These are phyloP conservation scores for Rotaria magnacalcarata DNA, from an alignment of 2,888 invertebrate genomes.

Conservation along the genomic window DNA sequence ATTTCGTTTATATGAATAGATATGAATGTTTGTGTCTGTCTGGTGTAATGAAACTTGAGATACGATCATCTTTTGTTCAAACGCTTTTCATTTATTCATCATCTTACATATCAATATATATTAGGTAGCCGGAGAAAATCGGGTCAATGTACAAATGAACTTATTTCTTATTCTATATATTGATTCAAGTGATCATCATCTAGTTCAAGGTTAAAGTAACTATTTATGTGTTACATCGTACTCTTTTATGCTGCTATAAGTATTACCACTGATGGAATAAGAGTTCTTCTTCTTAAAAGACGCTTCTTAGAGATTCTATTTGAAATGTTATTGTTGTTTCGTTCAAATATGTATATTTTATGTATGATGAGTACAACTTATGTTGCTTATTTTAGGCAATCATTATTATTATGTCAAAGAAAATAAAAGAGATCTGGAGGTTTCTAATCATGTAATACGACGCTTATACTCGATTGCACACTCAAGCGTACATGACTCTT, in stretches of 20 bases:
- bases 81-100: neutral
- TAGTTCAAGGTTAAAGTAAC: neutral
- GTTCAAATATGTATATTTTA: neutral
- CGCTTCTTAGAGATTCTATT: neutral
- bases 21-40: conserved; percentile 21
- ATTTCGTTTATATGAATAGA: conserved; percentile 23
- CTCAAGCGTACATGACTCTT: neutral
- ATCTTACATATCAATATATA: conserved; percentile 13
- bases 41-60: neutral
- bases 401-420: neutral
- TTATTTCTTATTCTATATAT: neutral
- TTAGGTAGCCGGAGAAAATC: conserved; percentile 4
- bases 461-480: neutral
- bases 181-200: neutral
- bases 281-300: neutral
- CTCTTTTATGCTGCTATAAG: neutral
- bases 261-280: neutral
- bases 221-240: neutral
- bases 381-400: neutral
- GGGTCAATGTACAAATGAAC: conserved; percentile 1
- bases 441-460: neutral
- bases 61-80: conserved; percentile 8
- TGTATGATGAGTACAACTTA: neutral
- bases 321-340: neutral
- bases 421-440: neutral